Evolutionary conservation across 2,113 vertebrate genomes (phyloP).

Genomic region (Sander vitreus): DNA sequence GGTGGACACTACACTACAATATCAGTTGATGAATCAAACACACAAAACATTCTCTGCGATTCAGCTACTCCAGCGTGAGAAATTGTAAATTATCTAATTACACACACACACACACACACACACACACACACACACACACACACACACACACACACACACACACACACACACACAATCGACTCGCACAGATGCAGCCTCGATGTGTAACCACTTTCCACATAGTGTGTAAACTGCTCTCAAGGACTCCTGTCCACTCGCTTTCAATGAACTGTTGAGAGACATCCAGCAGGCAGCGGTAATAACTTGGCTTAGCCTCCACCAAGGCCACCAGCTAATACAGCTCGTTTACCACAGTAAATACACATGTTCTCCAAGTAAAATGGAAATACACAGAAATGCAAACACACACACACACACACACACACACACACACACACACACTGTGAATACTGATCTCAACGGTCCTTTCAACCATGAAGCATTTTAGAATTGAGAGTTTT

Average conservation of each 20-base stretch:
- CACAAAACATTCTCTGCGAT: background rate
- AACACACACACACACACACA: conserved; percentile 9
- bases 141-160: conserved; percentile 23
- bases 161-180: conserved; percentile 1
- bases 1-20: background rate
- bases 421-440: conserved; percentile 17
- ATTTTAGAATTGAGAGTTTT: conserved; percentile 19
- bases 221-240: conserved; percentile 73
- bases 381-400: conserved; percentile 48
- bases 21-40: background rate
- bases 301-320: conserved; percentile 50
- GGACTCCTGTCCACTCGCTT: conserved; percentile 71
- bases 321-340: conserved; percentile 73
- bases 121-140: conserved; percentile 7
- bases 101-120: conserved; percentile 22
- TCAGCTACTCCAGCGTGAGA: background rate
- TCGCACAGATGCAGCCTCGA: conserved; percentile 16
- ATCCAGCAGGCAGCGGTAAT: conserved; percentile 70
- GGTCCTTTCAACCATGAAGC: conserved; percentile 24
- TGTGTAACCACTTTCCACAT: conserved; percentile 63
- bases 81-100: too few relatives aligned
- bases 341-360: conserved; percentile 68
- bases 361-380: conserved; percentile 68
- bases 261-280: conserved; percentile 80
- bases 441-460: conserved; percentile 31